Evolutionary conservation across 2,888 invertebrate genomes (phyloP), one percentile per base, ranked within the genome.

Genomic region (Stenotaenia linearis): DNA sequence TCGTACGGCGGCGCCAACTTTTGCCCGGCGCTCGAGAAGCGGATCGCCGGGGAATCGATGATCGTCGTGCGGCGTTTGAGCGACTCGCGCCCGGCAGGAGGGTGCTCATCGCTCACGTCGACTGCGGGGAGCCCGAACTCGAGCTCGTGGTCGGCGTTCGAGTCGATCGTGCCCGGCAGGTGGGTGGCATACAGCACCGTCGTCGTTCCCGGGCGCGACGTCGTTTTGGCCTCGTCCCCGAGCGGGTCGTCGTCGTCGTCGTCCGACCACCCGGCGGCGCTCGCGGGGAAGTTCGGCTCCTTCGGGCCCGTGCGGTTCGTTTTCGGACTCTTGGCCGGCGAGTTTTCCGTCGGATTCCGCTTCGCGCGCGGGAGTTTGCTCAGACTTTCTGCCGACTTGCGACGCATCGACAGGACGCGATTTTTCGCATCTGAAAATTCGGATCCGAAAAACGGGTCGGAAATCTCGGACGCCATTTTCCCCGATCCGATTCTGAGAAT

Each of bases 171-270:
- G 10, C 77, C 77, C 5, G 77, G 77, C 15, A 77, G 10, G n/a
- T 77, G 77, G 12, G 77, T 37, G 7, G 23, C 23, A 45, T 25
- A 45, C 3, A 77, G 50, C 15, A 28, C 35, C 12, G 35, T 76
- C 30, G 5, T 76, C 5, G 77, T 77, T 28, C 23, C 45, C 4
- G 77, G 77, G 3, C 77, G 15, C 4, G 77, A 45, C 2, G 12
- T 4, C 15, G 10, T 3, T 28, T 3, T 76, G 3, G 30, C 5
- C 15, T 32, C 30, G 12, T 77, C 77, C 15, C 77, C 77, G 21
- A 77, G 45, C 9, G 77, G 77, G 23, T 77, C 77, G 3, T 77
- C 77, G n/a, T 77, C 76, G 3, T 45, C 76, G 6, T 77, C 77
- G 9, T 37, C 40, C 15, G 45, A 77, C 45, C 77, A 37, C 3